These are phyloP conservation scores for Erebia aethiops DNA, from an alignment of 2,888 invertebrate genomes.

Conservation along the genomic window DNA sequence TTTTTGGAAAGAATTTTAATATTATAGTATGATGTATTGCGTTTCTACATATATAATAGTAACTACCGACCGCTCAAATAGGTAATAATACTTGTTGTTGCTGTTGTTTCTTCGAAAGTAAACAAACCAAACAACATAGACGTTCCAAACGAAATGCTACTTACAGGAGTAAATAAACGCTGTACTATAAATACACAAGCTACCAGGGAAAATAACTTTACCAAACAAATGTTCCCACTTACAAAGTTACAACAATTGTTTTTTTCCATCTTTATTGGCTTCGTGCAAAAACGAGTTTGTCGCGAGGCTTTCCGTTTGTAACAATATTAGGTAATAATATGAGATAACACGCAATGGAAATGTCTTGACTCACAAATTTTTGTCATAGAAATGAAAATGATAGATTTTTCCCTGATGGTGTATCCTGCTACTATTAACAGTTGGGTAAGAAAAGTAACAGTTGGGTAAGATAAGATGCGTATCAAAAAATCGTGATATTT, in stretches of 20 bases:
- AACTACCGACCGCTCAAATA: not conserved
- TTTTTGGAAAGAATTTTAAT: too few species aligned
- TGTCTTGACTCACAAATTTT: not conserved
- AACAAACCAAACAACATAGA: conserved; percentile 4
- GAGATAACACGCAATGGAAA: not conserved
- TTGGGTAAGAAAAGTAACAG: too few species aligned
- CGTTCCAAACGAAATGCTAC: conserved; percentile 4
- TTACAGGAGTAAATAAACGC: conserved; percentile 12
- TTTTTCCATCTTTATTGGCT: conserved; percentile 15
- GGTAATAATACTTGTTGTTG: not conserved
- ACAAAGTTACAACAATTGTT: conserved; percentile 22
- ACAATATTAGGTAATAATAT: not conserved
- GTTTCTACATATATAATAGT: too few species aligned
- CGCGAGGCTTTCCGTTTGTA: conserved; percentile 11
- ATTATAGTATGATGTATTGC: too few species aligned
- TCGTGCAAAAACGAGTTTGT: not conserved
- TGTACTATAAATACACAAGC: not conserved
- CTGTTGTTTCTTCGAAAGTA: not conserved
- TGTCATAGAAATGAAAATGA: not conserved
- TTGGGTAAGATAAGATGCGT: too few species aligned
- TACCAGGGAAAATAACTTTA: conserved; percentile 14
- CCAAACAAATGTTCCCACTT: conserved; percentile 22
- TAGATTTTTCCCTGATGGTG: not conserved
- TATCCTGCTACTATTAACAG: too few species aligned
- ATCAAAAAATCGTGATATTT: too few species aligned